These are phyloP conservation scores for Bombus vancouverensis DNA, from an alignment of 1,140 invertebrate species.

Conservation along the genomic window DNA sequence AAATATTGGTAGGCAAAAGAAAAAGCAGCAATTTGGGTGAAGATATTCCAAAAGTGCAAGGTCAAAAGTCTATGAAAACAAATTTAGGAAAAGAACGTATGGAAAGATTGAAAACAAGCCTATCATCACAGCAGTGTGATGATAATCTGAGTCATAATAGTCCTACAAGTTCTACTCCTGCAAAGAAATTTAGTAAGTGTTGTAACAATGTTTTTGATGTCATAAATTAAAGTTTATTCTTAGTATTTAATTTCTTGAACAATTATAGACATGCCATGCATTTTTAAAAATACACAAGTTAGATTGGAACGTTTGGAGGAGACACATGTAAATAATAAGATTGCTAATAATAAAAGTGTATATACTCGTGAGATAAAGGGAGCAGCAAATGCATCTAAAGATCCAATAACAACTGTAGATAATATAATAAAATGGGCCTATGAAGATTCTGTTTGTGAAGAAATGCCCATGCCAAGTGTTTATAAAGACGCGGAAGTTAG, in stretches of 20 bases:
- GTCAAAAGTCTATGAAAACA: conserved; percentile 35
- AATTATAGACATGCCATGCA: not conserved
- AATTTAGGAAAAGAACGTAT: conserved; percentile 68
- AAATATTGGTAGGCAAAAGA: not conserved
- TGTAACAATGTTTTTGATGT: not conserved
- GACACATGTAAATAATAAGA: conserved; percentile 14
- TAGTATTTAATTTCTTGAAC: not conserved
- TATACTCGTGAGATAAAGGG: not conserved
- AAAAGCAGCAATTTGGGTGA: not conserved
- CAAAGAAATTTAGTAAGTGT: not conserved
- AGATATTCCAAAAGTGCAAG: not conserved
- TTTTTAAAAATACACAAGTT: conserved; percentile 60
- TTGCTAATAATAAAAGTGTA: not conserved
- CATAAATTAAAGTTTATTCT: not conserved
- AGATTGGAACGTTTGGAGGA: conserved; percentile 50
- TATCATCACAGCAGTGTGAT: conserved; percentile 15
- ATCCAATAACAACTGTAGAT: conserved; percentile 6
- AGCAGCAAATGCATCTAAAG: not conserved
- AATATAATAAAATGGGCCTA: conserved; percentile 16
- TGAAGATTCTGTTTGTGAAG: conserved; percentile 61
- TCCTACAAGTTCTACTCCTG: not conserved
- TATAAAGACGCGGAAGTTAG: conserved; percentile 60
- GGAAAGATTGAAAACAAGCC: conserved; percentile 59
- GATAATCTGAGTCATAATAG: not conserved
- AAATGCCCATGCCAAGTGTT: conserved; percentile 70